Conservation (phyloP, 2,797 vertebrate genomes). For the Xyrichtys novacula region DNA sequence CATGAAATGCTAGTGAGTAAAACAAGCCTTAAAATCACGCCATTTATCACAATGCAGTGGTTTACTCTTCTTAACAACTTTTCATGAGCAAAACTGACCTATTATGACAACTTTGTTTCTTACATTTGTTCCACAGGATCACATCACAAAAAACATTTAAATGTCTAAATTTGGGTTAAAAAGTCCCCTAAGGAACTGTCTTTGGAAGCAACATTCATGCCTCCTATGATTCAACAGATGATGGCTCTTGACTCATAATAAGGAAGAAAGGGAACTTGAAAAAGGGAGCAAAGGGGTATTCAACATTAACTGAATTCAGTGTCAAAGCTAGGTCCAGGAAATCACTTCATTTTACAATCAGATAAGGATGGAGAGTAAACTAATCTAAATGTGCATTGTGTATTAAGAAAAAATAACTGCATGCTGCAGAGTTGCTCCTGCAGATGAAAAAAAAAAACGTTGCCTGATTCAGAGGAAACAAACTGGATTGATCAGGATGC, state of each 20-base stretch:
- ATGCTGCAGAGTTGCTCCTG: not conserved
- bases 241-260: slow-evolving; percentile 58
- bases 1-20: not conserved
- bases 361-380: not conserved
- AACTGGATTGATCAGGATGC: slow-evolving; percentile 18
- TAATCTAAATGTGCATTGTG: not conserved
- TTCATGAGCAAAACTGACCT: not conserved
- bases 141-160: slow-evolving; percentile 19
- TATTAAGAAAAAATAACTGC: not conserved
- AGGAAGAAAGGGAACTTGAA: slow-evolving; percentile 44
- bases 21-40: not conserved
- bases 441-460: not conserved
- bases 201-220: slow-evolving; percentile 42
- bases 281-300: slow-evolving; percentile 16
- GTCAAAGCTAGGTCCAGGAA: slow-evolving; percentile 7
- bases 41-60: not conserved
- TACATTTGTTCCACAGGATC: slow-evolving; percentile 19
- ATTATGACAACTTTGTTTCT: slow-evolving; percentile 23
- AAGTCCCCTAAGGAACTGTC: slow-evolving; percentile 47
- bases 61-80: not conserved
- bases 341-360: not conserved
- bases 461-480: slow-evolving; percentile 23
- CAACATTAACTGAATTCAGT: slow-evolving; percentile 4
- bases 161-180: slow-evolving; percentile 48
- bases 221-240: slow-evolving; percentile 66